Base-by-base conservation (phyloP, 2,888 invertebrate species). In the Zygothrica quintamaculata region DNA sequence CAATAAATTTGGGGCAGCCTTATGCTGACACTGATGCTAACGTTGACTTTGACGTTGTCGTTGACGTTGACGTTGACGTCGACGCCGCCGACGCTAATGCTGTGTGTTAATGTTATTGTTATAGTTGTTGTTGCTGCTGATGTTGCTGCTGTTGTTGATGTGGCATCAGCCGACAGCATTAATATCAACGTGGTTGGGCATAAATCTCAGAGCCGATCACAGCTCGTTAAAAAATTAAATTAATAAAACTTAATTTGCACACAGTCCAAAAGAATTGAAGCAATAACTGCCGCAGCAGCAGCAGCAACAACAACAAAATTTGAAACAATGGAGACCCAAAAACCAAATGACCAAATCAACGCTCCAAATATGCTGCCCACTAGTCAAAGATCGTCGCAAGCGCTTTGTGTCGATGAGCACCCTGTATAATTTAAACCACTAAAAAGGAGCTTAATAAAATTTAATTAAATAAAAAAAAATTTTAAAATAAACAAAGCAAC, bases 161-260 rank as follows among this genome's bases (percentile, higher is more conserved):
- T n/a, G n/a, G n/a, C n/a, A 26, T 26, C 26, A 26, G 26, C 5
- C 26, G 8, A n/a, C 29, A 8, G 13, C 40, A 11, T 13, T 22
- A 33, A 22, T 26, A 37, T 48, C 37, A 47, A 37, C 51, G 22
- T 31, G 9, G 34, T 18, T n/a, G 26, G 65, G 70, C 65, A 79
- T 79, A 81, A 79, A 79, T 79, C 82, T 81, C 31, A 26, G 16
- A 36, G 46, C 29, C 81, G 82, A 81, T 78, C 79, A 70, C 62
- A 60, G 74, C 82, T 80, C 82, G 85, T 84, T 84, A 80, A 78
- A 71, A 81, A 80, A 78, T 82, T 81, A 84, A 80, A 80, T 84
- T 84, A 84, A 80, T 80, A 84, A 80, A 78, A 80, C 82, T 78
- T 79, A 84, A 79, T 79, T 79, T 75, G 84, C 78, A 66, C 69